phyloP scores from a whole-genome alignment of 2,113 vertebrate genomes.

The Glaucidium brasilianum region DNA sequence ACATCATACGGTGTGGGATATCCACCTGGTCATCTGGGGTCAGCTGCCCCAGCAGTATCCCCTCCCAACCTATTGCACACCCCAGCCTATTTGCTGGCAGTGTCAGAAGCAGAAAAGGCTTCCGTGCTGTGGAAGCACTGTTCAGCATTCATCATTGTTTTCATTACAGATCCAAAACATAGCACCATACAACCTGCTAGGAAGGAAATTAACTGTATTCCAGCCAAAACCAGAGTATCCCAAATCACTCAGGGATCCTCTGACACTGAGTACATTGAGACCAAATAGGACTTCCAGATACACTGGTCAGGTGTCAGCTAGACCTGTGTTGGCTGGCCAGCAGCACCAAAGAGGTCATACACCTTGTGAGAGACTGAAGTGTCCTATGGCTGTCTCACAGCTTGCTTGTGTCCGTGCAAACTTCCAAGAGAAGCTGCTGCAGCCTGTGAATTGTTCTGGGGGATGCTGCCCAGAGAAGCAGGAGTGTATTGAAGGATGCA shows the following conservation, averaged over 20 bases:
- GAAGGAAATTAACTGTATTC: not conserved
- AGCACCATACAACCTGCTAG: not conserved
- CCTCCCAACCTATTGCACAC: not conserved
- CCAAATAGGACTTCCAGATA: not conserved
- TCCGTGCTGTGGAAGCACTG: not conserved
- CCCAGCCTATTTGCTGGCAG: not conserved
- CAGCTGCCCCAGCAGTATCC: not conserved
- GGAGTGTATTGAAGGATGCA: too few relatives aligned
- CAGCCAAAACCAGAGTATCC: not conserved
- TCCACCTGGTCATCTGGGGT: fast-evolving
- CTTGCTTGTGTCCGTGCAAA: too few relatives aligned
- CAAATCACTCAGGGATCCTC: not conserved
- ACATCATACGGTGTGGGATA: fast-evolving
- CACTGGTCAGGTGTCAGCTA: not conserved
- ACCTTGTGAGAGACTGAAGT: too few relatives aligned
- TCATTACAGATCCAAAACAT: not conserved
- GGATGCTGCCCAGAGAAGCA: too few relatives aligned
- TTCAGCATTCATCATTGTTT: not conserved
- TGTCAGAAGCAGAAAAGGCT: not conserved
- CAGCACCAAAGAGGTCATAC: not conserved
- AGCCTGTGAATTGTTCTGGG: too few relatives aligned
- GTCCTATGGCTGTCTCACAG: too few relatives aligned
- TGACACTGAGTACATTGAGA: not conserved
- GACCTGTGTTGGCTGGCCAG: not conserved
- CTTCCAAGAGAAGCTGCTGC: too few relatives aligned